These are phyloP conservation scores for Porites divaricata DNA, from an alignment of 92 coral and sea anemone genomes.

Conservation along the genomic window DNA sequence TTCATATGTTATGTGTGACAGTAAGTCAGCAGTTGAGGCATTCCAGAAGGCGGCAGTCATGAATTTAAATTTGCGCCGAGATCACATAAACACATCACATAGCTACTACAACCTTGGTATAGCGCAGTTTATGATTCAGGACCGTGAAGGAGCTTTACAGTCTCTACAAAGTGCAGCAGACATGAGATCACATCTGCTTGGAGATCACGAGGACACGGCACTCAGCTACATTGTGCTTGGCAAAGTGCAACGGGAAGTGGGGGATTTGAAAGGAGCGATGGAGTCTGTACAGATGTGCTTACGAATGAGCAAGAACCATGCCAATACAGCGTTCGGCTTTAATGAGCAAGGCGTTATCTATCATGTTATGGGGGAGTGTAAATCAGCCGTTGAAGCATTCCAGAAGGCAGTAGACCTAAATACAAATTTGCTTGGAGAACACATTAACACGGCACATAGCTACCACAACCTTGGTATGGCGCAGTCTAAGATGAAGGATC, in stretches of 20 bases:
- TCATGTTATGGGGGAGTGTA: background rate
- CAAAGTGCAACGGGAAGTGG: background rate
- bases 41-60: background rate
- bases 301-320: constrained; percentile 16
- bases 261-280: background rate
- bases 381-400: constrained; percentile 19
- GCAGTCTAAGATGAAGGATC: too few relatives aligned
- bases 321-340: too few relatives aligned
- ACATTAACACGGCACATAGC: background rate
- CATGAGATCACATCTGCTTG: background rate
- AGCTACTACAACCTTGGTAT: constrained; percentile 2
- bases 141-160: background rate
- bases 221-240: background rate
- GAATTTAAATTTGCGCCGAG: background rate
- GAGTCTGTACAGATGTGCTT: constrained; percentile 13
- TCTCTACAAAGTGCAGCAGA: background rate
- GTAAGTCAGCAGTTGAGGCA: constrained; percentile 10
- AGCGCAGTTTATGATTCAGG: background rate
- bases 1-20: background rate
- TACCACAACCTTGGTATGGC: background rate
- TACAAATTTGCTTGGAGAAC: background rate
- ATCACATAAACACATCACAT: background rate
- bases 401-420: background rate
- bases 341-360: too few relatives aligned
- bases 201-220: constrained; percentile 6